phyloP scores from a whole-genome alignment of 2,797 vertebrate species.

The Labeo calbasu region DNA sequence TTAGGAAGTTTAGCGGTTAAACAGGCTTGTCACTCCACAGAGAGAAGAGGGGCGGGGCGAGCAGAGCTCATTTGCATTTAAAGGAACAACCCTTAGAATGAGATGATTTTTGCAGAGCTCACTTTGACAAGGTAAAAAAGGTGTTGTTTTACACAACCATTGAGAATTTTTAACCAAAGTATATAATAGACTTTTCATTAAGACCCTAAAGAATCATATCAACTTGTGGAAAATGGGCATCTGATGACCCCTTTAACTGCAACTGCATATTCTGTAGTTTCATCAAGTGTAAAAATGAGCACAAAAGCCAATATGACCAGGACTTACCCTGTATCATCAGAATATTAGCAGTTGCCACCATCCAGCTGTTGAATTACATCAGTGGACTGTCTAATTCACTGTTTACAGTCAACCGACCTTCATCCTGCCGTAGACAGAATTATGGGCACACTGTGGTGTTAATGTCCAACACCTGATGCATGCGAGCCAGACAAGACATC shows the following conservation, averaged over 20 bases:
- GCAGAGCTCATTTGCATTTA: too few species aligned
- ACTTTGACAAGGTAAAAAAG: too few species aligned
- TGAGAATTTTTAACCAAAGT: too few species aligned
- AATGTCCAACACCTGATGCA: slow-evolving; percentile 46
- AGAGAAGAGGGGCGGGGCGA: too few species aligned
- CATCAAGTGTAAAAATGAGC: not conserved
- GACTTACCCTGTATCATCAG: not conserved
- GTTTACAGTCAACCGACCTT: slow-evolving; percentile 51
- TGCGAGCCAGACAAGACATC: slow-evolving; percentile 22
- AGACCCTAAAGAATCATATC: too few species aligned
- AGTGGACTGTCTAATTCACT: slow-evolving; percentile 9
- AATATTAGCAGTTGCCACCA: slow-evolving; percentile 25
- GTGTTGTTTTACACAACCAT: too few species aligned
- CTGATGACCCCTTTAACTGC: not conserved
- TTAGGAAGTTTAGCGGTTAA: too few species aligned
- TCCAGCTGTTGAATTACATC: slow-evolving; percentile 54
- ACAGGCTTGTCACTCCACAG: too few species aligned
- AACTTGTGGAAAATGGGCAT: too few species aligned
- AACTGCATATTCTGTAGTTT: not conserved
- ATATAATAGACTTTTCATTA: too few species aligned
- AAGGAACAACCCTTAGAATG: too few species aligned
- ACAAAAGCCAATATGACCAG: not conserved
- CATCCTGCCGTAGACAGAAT: slow-evolving; percentile 36
- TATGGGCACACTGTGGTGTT: slow-evolving; percentile 29
- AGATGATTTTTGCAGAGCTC: too few species aligned